Evolutionary conservation across 2,113 vertebrate species (phyloP).

Genomic region (Sminthopsis crassicaudata): DNA sequence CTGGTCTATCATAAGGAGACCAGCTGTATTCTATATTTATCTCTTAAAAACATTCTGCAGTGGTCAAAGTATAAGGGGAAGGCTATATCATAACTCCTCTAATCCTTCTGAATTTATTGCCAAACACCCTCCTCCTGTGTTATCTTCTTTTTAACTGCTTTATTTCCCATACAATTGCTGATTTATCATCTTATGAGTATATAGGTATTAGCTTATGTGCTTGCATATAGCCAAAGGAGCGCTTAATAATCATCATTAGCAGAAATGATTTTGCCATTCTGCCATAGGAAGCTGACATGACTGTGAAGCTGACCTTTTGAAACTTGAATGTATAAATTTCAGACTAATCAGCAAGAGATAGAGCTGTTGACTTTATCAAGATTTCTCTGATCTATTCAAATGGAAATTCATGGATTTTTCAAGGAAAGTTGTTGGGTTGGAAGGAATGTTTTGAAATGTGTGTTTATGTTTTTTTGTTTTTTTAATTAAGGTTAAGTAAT

Average conservation of each 20-base stretch:
- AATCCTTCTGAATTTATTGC: not conserved
- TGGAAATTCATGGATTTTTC: slow-evolving; percentile 9
- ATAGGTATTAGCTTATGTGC: not conserved
- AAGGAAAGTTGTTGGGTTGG: slow-evolving; percentile 10
- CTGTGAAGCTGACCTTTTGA: not conserved
- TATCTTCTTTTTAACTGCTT: not conserved
- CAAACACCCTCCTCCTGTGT: not conserved
- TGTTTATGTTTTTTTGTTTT: not conserved
- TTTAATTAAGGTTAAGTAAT: not conserved
- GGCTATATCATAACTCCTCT: not conserved
- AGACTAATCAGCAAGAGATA: not conserved
- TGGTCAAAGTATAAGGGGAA: slow-evolving; percentile 2
- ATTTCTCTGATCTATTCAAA: not conserved
- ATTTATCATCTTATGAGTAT: not conserved
- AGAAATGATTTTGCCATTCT: not conserved
- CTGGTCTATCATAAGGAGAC: not conserved
- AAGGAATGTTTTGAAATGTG: slow-evolving; percentile 17
- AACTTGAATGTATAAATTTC: not conserved
- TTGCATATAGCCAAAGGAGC: not conserved
- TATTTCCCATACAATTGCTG: not conserved
- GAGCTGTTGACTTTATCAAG: not conserved
- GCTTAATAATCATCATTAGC: not conserved
- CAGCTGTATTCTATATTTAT: not conserved
- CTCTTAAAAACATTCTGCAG: slow-evolving; percentile 9
- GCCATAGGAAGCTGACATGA: not conserved